A percentile compares a stretch with the other conserved stretches of the same genome.
Conservation (phyloP, 2,797 vertebrate genomes). For the Tadarida brasiliensis region DNA sequence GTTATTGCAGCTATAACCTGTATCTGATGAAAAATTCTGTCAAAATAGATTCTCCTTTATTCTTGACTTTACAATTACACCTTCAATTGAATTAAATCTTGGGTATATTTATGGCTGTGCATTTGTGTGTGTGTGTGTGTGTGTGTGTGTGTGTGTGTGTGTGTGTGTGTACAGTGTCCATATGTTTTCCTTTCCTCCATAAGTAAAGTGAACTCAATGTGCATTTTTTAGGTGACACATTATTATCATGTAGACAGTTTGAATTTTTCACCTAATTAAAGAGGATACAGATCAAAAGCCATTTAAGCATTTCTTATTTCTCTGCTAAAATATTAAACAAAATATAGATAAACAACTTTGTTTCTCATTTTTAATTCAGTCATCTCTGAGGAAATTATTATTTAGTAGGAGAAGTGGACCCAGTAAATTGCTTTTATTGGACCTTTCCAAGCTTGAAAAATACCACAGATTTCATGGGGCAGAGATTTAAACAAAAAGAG, state of each 20-base stretch:
- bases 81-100: not conserved
- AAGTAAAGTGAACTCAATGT: not conserved
- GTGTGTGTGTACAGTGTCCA: not conserved
- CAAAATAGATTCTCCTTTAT: not conserved
- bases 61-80: not conserved
- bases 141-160: not conserved
- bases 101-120: not conserved
- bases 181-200: constrained; percentile 2
- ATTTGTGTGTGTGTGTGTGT: not conserved
- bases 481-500: not conserved
- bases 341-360: not conserved
- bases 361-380: constrained; percentile 56
- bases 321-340: not conserved
- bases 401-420: not conserved
- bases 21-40: not conserved
- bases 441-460: not conserved
- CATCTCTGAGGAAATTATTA: constrained; percentile 32
- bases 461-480: not conserved
- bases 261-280: constrained; percentile 41
- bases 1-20: not conserved
- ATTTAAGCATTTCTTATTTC: not conserved
- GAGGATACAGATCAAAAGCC: not conserved
- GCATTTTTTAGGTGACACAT: not conserved
- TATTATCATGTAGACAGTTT: not conserved
- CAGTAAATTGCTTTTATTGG: not conserved